Evolutionary conservation across 2,888 invertebrate species (phyloP).

Genomic region (Dasysyrphus tricinctus): DNA sequence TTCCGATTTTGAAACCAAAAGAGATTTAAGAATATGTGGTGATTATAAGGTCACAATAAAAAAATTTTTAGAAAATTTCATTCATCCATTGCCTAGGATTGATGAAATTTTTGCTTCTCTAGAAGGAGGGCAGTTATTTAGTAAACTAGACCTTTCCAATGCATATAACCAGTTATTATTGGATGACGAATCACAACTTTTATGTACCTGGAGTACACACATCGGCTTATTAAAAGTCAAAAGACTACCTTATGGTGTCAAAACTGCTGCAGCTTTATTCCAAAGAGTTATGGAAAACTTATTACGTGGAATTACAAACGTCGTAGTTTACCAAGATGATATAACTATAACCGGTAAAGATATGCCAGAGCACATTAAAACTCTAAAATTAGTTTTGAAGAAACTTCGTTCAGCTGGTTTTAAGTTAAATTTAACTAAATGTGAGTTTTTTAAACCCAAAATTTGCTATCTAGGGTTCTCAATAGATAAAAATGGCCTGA

Average conservation of each 20-base stretch:
- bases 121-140: no score
- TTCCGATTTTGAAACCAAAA: no score
- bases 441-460: conserved; percentile 66
- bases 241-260: no score
- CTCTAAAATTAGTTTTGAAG: conserved; percentile 72
- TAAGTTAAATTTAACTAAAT: conserved; percentile 77
- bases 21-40: no score
- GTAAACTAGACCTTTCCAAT: no score
- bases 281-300: conserved; percentile 77
- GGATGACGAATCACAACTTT: background rate
- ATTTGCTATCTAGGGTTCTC: conserved; percentile 50
- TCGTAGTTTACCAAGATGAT: conserved; percentile 30
- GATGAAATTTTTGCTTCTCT: no score
- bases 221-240: conserved; percentile 58
- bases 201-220: background rate
- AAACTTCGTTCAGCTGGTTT: conserved; percentile 76
- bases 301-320: conserved; percentile 75
- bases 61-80: no score
- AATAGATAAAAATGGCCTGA: conserved; percentile 53
- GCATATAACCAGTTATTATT: background rate
- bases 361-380: conserved; percentile 73
- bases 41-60: no score
- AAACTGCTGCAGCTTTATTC: no score
- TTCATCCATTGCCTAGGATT: no score
- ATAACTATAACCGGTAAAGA: conserved; percentile 75